Percentiles rank a stretch among this genome's conserved stretches.
These are phyloP conservation scores for Tenthredo notha DNA, from an alignment of 2,888 invertebrate species.

Conservation along the genomic window DNA sequence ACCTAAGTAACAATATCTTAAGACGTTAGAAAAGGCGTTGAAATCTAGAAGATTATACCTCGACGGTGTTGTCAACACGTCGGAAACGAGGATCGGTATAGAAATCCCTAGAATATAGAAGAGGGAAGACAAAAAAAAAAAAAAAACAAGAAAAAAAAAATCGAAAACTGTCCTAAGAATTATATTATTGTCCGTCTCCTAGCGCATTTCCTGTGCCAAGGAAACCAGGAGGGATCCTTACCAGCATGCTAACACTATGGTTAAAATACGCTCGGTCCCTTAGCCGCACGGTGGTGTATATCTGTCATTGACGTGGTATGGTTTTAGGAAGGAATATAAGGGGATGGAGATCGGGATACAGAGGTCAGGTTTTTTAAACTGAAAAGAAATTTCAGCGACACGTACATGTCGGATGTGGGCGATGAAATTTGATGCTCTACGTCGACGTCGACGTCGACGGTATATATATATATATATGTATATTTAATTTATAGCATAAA, in stretches of 20 bases:
- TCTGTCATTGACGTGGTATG: constrained; percentile 20
- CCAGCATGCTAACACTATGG: neutral
- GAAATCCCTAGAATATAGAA: neutral
- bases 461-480: neutral
- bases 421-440: neutral
- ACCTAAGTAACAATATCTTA: neutral
- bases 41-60: neutral
- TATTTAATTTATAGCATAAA: neutral
- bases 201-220: constrained; percentile 5
- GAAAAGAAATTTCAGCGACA: neutral
- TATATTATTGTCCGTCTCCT: constrained; percentile 35
- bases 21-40: neutral
- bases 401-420: neutral
- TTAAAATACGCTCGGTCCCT: constrained; percentile 10
- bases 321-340: neutral
- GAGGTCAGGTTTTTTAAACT: constrained; percentile 41
- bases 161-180: constrained; percentile 9
- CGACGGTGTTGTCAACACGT: neutral
- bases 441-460: neutral
- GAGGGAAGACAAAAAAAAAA: neutral
- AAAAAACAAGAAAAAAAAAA: neutral
- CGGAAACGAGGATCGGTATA: neutral
- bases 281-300: constrained; percentile 12
- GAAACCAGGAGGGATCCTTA: neutral
- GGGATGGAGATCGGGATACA: neutral